Conservation (phyloP, 2,113 vertebrate genomes). For the Semicossyphus pulcher region DNA sequence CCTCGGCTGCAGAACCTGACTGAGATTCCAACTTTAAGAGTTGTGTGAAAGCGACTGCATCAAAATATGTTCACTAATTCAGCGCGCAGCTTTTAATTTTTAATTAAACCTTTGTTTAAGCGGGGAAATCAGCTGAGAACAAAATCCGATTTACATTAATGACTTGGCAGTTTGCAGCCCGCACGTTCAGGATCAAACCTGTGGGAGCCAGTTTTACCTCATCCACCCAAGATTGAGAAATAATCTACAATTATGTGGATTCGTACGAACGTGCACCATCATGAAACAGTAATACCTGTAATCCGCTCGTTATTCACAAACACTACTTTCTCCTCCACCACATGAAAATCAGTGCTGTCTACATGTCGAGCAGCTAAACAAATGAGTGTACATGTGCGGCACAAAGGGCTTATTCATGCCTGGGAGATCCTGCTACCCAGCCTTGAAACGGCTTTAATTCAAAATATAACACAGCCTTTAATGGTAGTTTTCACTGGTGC, state of each 20-base stretch:
- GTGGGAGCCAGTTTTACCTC: constrained; percentile 39
- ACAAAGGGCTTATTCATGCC: constrained; percentile 72
- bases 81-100: constrained; percentile 1
- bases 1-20: not conserved
- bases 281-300: constrained; percentile 59
- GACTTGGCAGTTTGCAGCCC: constrained; percentile 3
- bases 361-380: constrained; percentile 56
- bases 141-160: constrained; percentile 33
- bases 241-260: constrained; percentile 69
- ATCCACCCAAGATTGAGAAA: constrained; percentile 36
- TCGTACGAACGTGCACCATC: constrained; percentile 55
- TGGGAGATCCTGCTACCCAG: constrained; percentile 49
- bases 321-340: constrained; percentile 57
- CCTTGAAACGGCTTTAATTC: constrained; percentile 71
- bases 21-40: constrained; percentile 1
- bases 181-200: constrained; percentile 29
- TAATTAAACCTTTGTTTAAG: constrained; percentile 54
- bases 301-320: constrained; percentile 69
- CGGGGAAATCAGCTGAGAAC: constrained; percentile 36
- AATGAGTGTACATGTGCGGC: constrained; percentile 62
- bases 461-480: constrained; percentile 62
- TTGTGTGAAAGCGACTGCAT: constrained; percentile 3
- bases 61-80: constrained; percentile 20
- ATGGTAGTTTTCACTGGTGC: constrained; percentile 55
- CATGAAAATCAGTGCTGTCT: constrained; percentile 63